These are phyloP conservation scores for Hydraecia micacea DNA, from an alignment of 2,888 invertebrate genomes.

Conservation along the genomic window DNA sequence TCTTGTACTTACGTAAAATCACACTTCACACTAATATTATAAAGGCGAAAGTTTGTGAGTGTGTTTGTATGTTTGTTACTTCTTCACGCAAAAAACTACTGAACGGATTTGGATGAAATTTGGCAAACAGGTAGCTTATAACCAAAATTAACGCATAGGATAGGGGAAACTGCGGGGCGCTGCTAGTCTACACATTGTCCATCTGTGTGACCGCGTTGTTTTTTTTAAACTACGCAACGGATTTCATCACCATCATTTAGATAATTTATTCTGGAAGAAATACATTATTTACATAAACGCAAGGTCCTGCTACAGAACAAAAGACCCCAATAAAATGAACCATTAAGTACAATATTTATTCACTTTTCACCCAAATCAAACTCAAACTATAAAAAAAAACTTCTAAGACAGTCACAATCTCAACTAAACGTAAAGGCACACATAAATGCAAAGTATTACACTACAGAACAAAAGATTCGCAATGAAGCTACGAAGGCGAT, in stretches of 20 bases:
- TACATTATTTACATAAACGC: not conserved
- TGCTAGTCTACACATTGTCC: not conserved
- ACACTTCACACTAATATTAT: no score
- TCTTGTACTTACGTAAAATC: not conserved
- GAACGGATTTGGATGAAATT: no score
- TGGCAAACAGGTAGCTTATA: no score
- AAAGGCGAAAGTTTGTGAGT: no score
- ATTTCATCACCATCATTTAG: not conserved
- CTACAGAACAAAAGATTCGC: constrained; percentile 65
- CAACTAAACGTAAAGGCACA: constrained; percentile 43
- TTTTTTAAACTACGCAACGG: not conserved
- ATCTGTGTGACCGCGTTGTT: not conserved
- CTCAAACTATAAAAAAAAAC: not conserved
- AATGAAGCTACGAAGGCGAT: constrained; percentile 74
- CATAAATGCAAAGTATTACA: constrained; percentile 37
- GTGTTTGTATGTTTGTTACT: no score
- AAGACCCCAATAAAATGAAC: not conserved
- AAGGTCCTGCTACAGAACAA: not conserved
- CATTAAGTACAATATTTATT: not conserved
- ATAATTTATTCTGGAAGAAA: not conserved
- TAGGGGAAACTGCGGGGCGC: no score
- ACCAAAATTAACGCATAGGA: no score
- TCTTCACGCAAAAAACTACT: no score
- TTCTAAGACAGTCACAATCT: not conserved
- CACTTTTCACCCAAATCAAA: not conserved